Percentiles rank a stretch among this genome's conserved stretches.
These are phyloP conservation scores for Chelon labrosus DNA, from an alignment of 2,797 vertebrate species.

Conservation along the genomic window DNA sequence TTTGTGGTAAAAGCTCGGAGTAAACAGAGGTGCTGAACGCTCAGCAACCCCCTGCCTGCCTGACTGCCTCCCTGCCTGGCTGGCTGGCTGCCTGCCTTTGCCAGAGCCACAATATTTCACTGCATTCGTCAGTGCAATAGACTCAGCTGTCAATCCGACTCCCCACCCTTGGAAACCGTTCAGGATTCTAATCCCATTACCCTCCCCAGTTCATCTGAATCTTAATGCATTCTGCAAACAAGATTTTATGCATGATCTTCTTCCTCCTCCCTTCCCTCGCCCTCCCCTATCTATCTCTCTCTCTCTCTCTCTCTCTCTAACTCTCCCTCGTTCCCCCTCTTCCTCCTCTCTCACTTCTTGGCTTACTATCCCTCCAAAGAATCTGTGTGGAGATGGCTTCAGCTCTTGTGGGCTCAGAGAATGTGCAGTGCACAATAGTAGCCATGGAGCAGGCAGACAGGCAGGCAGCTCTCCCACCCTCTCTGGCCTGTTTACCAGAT, in stretches of 20 bases:
- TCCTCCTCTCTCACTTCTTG: constrained; percentile 76
- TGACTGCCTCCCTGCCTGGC: constrained; percentile 37
- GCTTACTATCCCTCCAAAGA: constrained; percentile 79
- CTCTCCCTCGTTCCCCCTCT: constrained; percentile 32
- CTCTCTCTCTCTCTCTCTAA: constrained; percentile 25
- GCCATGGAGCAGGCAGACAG: constrained; percentile 82
- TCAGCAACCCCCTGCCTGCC: constrained; percentile 66
- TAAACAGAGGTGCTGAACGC: constrained; percentile 77
- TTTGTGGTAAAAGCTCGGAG: constrained; percentile 61
- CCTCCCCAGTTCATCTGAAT: constrained; percentile 88
- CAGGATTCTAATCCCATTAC: constrained; percentile 88
- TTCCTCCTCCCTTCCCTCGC: constrained; percentile 62
- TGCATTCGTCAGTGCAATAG: constrained; percentile 82
- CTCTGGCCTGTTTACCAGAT: constrained; percentile 84
- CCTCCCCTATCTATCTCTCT: constrained; percentile 57
- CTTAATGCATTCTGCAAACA: constrained; percentile 88
- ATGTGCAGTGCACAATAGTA: constrained; percentile 85
- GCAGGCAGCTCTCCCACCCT: constrained; percentile 78
- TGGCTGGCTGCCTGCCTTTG: constrained; percentile 70
- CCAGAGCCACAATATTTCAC: constrained; percentile 82
- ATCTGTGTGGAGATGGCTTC: constrained; percentile 83
- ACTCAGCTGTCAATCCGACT: constrained; percentile 81
- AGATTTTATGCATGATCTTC: constrained; percentile 91
- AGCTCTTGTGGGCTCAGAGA: constrained; percentile 84
- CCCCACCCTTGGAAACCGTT: constrained; percentile 83